These are phyloP conservation scores for Dendroctonus ponderosae DNA, from an alignment of 1,140 invertebrate species.

Conservation along the genomic window DNA sequence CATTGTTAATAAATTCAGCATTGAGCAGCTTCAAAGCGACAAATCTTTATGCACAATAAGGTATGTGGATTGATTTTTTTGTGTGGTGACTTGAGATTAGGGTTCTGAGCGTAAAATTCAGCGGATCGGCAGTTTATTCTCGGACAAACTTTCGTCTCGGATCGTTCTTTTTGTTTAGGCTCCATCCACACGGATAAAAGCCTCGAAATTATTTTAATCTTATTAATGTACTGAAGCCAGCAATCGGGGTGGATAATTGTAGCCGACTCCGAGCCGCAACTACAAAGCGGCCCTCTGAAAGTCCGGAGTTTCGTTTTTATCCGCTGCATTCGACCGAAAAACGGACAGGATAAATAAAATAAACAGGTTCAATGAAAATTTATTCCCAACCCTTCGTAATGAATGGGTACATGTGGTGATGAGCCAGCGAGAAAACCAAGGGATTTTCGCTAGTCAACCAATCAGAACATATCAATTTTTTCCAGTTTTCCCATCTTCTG, in stretches of 20 bases:
- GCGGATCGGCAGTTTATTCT: too few relatives aligned
- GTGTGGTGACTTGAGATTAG: too few relatives aligned
- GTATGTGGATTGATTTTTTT: too few relatives aligned
- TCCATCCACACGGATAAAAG: slow-evolving; percentile 6
- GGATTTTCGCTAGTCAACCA: too few relatives aligned
- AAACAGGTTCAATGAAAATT: slow-evolving; percentile 5
- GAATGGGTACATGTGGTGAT: not conserved
- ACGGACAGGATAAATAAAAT: slow-evolving; percentile 11
- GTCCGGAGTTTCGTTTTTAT: slow-evolving; percentile 11
- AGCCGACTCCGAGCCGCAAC: slow-evolving; percentile 11
- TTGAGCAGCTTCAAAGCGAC: too few relatives aligned
- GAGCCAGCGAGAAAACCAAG: not conserved
- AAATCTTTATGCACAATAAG: too few relatives aligned
- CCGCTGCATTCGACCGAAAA: slow-evolving; percentile 10
- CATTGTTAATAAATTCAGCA: too few relatives aligned
- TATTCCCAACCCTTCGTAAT: not conserved
- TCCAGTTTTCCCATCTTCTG: too few relatives aligned
- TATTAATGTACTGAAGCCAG: slow-evolving; percentile 11
- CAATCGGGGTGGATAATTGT: slow-evolving; percentile 14
- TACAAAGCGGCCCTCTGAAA: slow-evolving; percentile 12
- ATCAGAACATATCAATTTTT: too few relatives aligned
- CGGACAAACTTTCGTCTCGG: too few relatives aligned
- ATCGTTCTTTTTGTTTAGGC: not conserved
- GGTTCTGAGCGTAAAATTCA: too few relatives aligned
- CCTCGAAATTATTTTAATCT: slow-evolving; percentile 12